Base-by-base conservation (phyloP, 2,888 invertebrate species). In the Mayetiola destructor region DNA sequence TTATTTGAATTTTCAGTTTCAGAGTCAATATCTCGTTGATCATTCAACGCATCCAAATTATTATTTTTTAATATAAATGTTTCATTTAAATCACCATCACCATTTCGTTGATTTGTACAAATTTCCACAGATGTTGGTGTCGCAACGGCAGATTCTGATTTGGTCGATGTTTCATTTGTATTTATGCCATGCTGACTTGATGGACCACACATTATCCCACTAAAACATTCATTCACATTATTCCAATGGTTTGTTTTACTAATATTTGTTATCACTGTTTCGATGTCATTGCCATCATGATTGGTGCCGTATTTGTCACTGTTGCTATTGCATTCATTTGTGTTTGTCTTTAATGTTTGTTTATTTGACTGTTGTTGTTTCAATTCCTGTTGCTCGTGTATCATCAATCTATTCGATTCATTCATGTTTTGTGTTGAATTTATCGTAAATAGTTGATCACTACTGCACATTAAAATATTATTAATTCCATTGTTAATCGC, bases 401-500 rank as follows among this genome's bases (percentile, higher is more conserved):
- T 20, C 30, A 30, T 42, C 10, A n/a, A 23, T 12, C n/a, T 30
- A 20, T 53, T 32, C 2, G 53, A 53, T 20, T 29, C 57, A 57
- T 57, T 57, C 57, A 57, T 57, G 37, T 37, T 37, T 32, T 21
- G 57, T 36, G 16, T 21, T 20, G 52, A 35, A 35, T 23, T 36
- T 52, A 32, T 6, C 21, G 20, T 21, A 27, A 20, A 16, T 35
- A 14, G 23, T 57, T 21, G 16, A 23, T 30, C 16, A 16, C 36
- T 30, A 29, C 48, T 53, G 18, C 29, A n/a, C 27, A 27, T 4
- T 12, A 27, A 57, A 12, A 9, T 52, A 57, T 57, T n/a, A n/a
- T n/a, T n/a, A n/a, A n/a, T 57, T 35, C 52, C 57, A 57, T 57
- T 57, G 14, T 54, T 54, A 53, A 53, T 53, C 29, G 54, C 39